Base-by-base conservation (phyloP, 2,888 invertebrate genomes). In the Chrysolina oricalcia region DNA sequence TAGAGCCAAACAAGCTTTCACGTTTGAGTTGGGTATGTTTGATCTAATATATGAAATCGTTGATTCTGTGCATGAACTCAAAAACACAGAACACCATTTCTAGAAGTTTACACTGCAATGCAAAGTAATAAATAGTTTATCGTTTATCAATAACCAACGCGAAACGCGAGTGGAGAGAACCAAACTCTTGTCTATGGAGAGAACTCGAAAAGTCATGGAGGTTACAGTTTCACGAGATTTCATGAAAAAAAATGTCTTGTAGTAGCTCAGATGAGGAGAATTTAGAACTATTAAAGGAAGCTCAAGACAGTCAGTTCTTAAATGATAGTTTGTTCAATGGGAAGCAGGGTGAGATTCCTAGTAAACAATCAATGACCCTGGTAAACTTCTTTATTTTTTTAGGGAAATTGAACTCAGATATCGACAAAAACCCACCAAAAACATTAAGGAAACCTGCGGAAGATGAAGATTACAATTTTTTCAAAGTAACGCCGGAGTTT, bases 401-500 rank as follows among this genome's bases (percentile, higher is more conserved):
- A 77, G 73, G 48, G 71, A 76, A 74, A 43, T 63, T 65, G 11
- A 65, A 63, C 21, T 23, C 19, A 62, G 73, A 59, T 63, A 70
- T 43, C 6, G 6, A 17, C 53, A 50, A 67, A 23, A 48, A 73
- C 41, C 67, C 56, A 15, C 69, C 43, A 15, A 82, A 83, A 35
- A 0, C 53, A 53, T 73, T 86, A 71, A 78, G 87, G 59, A 81
- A 74, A 27, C 50, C 69, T 6, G 78, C 78, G 35, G 88, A 87
- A 76, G 86, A 91, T 10, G 88, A 90, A 50, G 91, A 91, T 78
- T 91, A 91, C 81, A 91, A 91, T 84, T 87, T 90, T 0, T 90
- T 87, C n/a, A 82, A 89, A 81, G 90, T 91, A 1, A 91, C 91
- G 4, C 88, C 89, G 19, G 89, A 90, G 80, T 88, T 92, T 86